phyloP scores from a whole-genome alignment of 2,113 vertebrate genomes.

The Pygoscelis adeliae region DNA sequence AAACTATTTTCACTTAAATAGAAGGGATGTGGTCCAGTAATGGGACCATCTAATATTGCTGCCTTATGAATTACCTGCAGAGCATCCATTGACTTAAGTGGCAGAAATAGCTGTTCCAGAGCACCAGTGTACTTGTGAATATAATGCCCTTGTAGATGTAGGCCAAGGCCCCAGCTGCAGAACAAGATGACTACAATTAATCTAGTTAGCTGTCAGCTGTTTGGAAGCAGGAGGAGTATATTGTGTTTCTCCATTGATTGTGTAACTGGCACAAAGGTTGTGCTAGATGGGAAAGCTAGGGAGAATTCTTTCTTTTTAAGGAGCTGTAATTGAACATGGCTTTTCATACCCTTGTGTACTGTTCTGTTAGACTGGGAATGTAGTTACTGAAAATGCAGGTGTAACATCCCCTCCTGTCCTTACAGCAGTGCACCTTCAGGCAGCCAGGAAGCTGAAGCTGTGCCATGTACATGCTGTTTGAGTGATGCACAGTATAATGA shows the following conservation, averaged over 20 bases:
- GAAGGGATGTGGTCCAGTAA: not conserved
- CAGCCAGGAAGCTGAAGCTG: not conserved
- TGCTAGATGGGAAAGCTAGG: not conserved
- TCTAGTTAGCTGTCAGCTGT: not conserved
- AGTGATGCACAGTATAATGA: not conserved
- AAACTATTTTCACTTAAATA: not conserved
- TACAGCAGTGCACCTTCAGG: not conserved
- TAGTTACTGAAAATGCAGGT: not conserved
- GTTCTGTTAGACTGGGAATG: not conserved
- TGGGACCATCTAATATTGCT: not conserved
- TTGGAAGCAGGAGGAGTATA: not conserved
- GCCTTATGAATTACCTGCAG: not conserved
- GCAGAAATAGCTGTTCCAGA: not conserved
- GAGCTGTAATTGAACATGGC: not conserved
- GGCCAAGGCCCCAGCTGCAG: not conserved
- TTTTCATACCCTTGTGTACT: not conserved
- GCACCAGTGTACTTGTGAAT: not conserved
- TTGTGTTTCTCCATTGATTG: not conserved
- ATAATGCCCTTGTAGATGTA: not conserved
- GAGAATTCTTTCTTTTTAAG: not conserved
- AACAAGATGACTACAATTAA: not conserved
- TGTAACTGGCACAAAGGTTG: not conserved
- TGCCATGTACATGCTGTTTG: not conserved
- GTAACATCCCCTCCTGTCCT: not conserved
- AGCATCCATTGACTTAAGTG: not conserved